Evolutionary conservation across 2,113 vertebrate species (phyloP), one percentile per base, ranked within the genome.

Genomic region (Chunga burmeisteri): DNA sequence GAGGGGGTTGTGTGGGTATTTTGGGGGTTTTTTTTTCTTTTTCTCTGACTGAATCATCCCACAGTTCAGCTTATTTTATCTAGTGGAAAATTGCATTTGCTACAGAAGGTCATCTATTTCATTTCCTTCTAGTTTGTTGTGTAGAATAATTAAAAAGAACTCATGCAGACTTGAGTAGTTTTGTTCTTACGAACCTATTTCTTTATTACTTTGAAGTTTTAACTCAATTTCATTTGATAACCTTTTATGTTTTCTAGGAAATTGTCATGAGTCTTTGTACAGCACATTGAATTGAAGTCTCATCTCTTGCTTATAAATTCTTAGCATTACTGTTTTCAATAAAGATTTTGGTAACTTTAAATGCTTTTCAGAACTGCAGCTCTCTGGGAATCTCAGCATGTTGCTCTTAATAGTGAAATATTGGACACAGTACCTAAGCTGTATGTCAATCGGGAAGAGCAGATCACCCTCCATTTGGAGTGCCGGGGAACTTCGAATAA

Each of bases 321-420:
- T 59, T 49, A 58, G 12, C 29, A 10, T 58, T 50, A 9, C 18
- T 38, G 4, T 38, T 80, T 86, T 89, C 36, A 23, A 3, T 85
- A 58, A 92, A 58, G 47, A 16, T 78, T 84, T 75, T 22, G 36
- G 10, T 91, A 61, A 72, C 46, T 42, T 88, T 55, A 34, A 94
- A 66, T 95, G 10, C 61, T 88, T 96, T 94, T 92, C 97, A 99
- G 99, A 97, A 97, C 98, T 96, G 99, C 99, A 79, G 98, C 99
- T 30, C 96, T 99, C 81, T 97, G 99, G 61, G 99, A 99, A 92
- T 99, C 98, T 56, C 99, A 99, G 96, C 99, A 99, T 78, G 99
- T 99, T 93, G 99, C 98, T 34, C 97, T 99, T 93, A 98, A 99
- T 71, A 98, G 95, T 78, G 99, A 99, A 92, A 98, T 99, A 59